A percentile compares a stretch with the other conserved stretches of the same genome.
Evolutionary conservation across 2,888 invertebrate genomes (phyloP).

Genomic region (Glyphotaelius pellucidus): DNA sequence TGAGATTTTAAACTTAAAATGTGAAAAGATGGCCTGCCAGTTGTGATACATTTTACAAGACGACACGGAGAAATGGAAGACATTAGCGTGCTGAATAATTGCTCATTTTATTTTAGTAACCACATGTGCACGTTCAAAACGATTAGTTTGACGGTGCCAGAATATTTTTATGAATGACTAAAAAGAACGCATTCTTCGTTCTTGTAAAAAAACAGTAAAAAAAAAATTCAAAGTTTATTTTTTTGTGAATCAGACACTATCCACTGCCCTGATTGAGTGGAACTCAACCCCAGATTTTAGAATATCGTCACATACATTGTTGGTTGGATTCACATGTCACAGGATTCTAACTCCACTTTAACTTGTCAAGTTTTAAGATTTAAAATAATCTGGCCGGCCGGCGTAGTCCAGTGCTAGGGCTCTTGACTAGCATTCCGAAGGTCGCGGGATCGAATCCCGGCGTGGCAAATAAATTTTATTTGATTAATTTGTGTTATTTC

Average conservation of each 20-base stretch:
- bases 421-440: no score
- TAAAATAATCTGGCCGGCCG: no score
- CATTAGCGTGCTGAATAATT: background rate
- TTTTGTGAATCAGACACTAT: background rate
- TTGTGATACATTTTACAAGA: background rate
- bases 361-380: background rate
- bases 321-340: no score
- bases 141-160: background rate
- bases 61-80: background rate
- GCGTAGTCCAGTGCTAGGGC: no score
- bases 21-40: background rate
- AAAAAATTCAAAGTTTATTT: background rate
- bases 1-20: background rate
- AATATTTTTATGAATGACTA: constrained; percentile 2
- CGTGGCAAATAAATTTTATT: no score
- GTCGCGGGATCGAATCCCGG: no score
- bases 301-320: no score
- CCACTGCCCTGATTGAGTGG: background rate
- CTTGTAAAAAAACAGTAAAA: background rate
- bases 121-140: background rate
- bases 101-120: background rate
- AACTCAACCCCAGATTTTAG: background rate
- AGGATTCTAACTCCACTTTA: background rate
- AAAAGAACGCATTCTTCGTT: background rate
- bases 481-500: no score